Base-by-base conservation (phyloP, 2,888 invertebrate species). In the Athetis lepigone region DNA sequence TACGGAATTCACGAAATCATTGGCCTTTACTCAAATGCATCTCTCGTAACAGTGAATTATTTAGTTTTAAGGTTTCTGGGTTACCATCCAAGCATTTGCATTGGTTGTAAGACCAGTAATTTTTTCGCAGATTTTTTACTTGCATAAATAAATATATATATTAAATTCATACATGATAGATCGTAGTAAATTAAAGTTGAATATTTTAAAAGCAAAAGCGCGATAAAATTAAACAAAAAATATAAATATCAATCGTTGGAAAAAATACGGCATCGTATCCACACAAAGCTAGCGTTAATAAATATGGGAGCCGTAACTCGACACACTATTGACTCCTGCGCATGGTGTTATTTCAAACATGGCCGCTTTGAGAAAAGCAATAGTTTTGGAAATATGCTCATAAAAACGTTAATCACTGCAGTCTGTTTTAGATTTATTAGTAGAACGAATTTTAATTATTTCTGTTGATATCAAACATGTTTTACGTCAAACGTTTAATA, bases 221-320 rank as follows among this genome's bases (percentile, higher is more conserved):
- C 11, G 13, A 33, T 33, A 33, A 40, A 23, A 46, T 36, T n/a
- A 13, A 9, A 0, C 7, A 11, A 39, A 36, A 7, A n/a, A 23
- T 19, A 13, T 9, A 21, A 39, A 8, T 27, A 13, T 3, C 4
- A 4, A 9, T 9, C 3, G 9, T 4, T 8, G 16, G 37, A 51
- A 25, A 29, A 11, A 33, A 33, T 11, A 65, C n/a, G 19, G 23
- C 43, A 64, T 16, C 78, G 33, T 45, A 71, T 80, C 82, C 71
- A 65, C 21, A 71, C 13, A 25, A 73, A 39, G 9, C 56, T 18
- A 68, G 47, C 64, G 60, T 55, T 11, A 42, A 19, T n/a, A 67
- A 72, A 60, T 52, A 50, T 71, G 70, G 80, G 25, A 67, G 70
- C 66, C 67, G 82, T 83, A 80, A 80, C 72, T 79, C 77, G 67